Percentiles rank a stretch among this genome's conserved stretches.
Conservation (phyloP, 2,888 invertebrate species). For the Hemithea aestivaria region DNA sequence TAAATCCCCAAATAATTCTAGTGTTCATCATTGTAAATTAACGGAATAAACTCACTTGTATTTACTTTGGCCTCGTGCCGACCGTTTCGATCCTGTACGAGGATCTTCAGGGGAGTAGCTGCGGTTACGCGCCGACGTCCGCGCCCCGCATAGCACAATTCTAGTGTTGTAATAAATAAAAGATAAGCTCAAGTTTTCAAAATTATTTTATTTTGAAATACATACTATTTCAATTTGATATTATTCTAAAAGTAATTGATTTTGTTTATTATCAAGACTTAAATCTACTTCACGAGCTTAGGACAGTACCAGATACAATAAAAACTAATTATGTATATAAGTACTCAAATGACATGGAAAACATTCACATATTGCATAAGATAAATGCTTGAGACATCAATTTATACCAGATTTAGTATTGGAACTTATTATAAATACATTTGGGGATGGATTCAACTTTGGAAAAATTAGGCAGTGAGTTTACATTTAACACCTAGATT, state of each 20-base stretch:
- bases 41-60: no score
- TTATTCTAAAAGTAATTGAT: conserved; percentile 22
- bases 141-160: no score
- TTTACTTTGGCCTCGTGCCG: no score
- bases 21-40: no score
- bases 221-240: conserved; percentile 22
- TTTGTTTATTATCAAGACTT: conserved; percentile 3
- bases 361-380: not conserved
- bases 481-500: no score
- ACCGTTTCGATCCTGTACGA: no score
- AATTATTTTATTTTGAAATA: conserved; percentile 19
- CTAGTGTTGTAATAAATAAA: no score
- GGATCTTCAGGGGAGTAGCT: no score
- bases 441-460: no score
- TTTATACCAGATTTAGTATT: conserved; percentile 2
- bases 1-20: no score
- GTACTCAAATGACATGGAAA: conserved; percentile 2
- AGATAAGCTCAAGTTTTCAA: conserved; percentile 7
- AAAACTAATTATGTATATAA: conserved; percentile 1
- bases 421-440: conserved; percentile 1
- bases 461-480: no score
- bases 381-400: conserved; percentile 7
- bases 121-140: no score
- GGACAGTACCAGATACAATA: not conserved
- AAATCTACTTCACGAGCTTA: conserved; percentile 6